A percentile compares a stretch with the other conserved stretches of the same genome.
Evolutionary conservation across 2,888 invertebrate species (phyloP).

Genomic region (Scaptomyza reducta): DNA sequence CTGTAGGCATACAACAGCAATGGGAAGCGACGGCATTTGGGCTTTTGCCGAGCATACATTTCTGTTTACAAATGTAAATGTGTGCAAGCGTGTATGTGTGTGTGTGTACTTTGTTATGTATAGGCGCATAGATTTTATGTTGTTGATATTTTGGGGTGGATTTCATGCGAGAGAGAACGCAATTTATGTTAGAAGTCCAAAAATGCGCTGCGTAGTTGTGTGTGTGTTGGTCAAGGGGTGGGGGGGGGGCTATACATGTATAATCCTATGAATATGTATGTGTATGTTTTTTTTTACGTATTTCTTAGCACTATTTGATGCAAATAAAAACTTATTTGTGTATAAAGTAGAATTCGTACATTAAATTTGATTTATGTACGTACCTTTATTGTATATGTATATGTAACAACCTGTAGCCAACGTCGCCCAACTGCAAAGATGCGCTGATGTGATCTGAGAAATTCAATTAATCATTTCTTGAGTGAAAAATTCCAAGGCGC

Average conservation of each 20-base stretch:
- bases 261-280: neutral
- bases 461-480: slow-evolving; percentile 76
- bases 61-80: neutral
- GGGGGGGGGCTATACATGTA: slow-evolving; percentile 8
- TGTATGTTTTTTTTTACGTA: neutral
- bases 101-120: slow-evolving; percentile 14
- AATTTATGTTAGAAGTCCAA: slow-evolving; percentile 47
- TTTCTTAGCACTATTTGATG: neutral
- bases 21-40: slow-evolving; percentile 19
- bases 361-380: neutral
- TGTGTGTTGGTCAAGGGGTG: slow-evolving; percentile 22
- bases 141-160: slow-evolving; percentile 63
- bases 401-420: neutral
- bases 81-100: slow-evolving; percentile 7
- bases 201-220: slow-evolving; percentile 49
- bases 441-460: slow-evolving; percentile 64
- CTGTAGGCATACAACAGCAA: slow-evolving; percentile 67
- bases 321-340: neutral
- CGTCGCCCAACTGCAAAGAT: slow-evolving; percentile 62
- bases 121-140: slow-evolving; percentile 53
- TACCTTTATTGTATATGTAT: neutral
- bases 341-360: neutral
- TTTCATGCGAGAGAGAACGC: slow-evolving; percentile 49
- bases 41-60: slow-evolving; percentile 21
- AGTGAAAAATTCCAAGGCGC: slow-evolving; percentile 66